Evolutionary conservation across 2,888 invertebrate genomes (phyloP), one percentile per base, ranked within the genome.

Genomic region (Eurois occulta): DNA sequence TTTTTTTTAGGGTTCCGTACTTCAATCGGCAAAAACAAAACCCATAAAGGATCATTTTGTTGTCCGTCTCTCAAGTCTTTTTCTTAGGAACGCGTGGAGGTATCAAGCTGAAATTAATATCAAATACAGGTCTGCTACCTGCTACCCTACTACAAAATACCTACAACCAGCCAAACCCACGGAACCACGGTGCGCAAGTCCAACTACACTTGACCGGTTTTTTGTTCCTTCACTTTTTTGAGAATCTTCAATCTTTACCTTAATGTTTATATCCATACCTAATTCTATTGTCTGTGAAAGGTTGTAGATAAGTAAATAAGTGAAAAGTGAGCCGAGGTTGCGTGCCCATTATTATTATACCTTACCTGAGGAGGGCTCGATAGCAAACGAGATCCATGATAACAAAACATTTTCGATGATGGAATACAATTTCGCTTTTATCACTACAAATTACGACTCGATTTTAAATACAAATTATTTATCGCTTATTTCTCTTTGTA

Each of bases 321-420:
- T 76, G 65, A 76, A 85, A 78, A 78, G 46, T 80, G 75, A 78
- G 75, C 86, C 84, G 78, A 78, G 88, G 82, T 93, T 88, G 93
- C 93, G 93, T 94, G 94, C 81, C 86, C 84, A 88, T 91, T 90
- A 90, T 91, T 92, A 92, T 92, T 92, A 91, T 88, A 74, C 58
- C 67, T 68, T 89, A 69, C 52, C 67, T 62, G 28, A 74, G 52
- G 70, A 75, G 78, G 81, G 86, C 88, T 84, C 84, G 88, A 90
- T 89, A 84, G 87, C 84, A 83, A 89, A 81, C 87, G 81, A 91
- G 90, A 90, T 90, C 82, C 81, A 81, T 88, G 89, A 91, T 91
- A 91, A 89, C 88, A 76, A 77, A 89, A 87, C 80, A 83, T 87
- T 91, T 87, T 85, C 83, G 78, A 70, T 85, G 75, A 83, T 89